Evolutionary conservation across 2,113 vertebrate species (phyloP), one percentile per base, ranked within the genome.

Genomic region (Chaetodon trifascialis): DNA sequence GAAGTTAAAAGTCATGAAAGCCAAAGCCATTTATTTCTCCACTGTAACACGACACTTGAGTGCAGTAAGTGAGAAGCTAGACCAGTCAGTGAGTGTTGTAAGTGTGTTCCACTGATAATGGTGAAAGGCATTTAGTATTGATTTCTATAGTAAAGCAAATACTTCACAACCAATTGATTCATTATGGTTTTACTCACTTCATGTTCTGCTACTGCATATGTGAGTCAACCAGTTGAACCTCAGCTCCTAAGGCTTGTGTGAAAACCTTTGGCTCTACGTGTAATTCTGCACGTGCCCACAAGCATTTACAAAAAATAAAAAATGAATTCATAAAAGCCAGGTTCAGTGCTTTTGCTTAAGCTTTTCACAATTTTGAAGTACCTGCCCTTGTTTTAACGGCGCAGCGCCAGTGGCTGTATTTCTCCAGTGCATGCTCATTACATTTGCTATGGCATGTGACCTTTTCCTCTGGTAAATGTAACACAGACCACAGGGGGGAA

Each of bases 391-490:
- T 84, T 25, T 76, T 68, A 77, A 79, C 51, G 21, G 47, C 42
- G 30, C 80, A 72, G 67, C 34, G 73, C 85, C 51, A 52, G 59
- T 84, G 83, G 75, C 76, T 84, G 71, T 70, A 76, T 83, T 88
- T 87, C 74, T 81, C 56, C 72, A 52, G 55, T 88, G 85, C 84
- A 88, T 34, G 60, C 85, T 91, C 79, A 80, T 93, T 91, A 89
- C 79, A 83, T 86, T 83, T 79, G 71, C 74, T 52, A 59, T 82
- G 89, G 90, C 74, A 91, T 86, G 82, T 87, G 89, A 91, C 89
- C 90, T 93, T 93, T 93, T 86, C 75, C 71, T 84, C 68, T 89
- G 49, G 86, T 86, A 84, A 90, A 92, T 90, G 84, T 84, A 91
- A 91, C 81, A 84, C 81, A 86, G 84, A 86, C 87, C 80, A 72